Percentiles rank a stretch among this genome's conserved stretches.
Conservation (phyloP, 1,140 invertebrate species). For the Monomorium pharaonis region DNA sequence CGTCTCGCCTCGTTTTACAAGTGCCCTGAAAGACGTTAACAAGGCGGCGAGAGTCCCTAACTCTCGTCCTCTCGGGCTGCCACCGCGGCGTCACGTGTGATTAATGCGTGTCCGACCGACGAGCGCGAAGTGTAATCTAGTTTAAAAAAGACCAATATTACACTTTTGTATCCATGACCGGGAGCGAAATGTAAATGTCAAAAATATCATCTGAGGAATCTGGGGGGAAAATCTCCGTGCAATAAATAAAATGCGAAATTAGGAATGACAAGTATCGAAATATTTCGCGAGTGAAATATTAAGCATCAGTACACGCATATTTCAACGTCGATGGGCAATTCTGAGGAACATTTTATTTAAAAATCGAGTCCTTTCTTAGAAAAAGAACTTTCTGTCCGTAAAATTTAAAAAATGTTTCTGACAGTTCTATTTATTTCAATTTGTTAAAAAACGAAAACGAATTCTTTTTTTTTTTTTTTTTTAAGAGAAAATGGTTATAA, state of each 20-base stretch:
- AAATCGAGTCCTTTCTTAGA: neutral
- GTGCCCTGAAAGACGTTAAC: constrained; percentile 56
- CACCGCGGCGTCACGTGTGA: constrained; percentile 14
- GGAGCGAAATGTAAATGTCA: neutral
- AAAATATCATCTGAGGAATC: neutral
- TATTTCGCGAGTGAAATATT: neutral
- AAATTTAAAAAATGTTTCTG: neutral
- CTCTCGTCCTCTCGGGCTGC: neutral
- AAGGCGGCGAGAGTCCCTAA: constrained; percentile 25
- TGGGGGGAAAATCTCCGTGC: neutral
- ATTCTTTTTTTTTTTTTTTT: too few relatives aligned
- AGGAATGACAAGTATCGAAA: neutral
- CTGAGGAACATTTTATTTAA: neutral
- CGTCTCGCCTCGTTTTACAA: constrained; percentile 48
- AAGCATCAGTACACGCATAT: neutral
- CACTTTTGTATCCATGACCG: neutral
- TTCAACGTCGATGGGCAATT: neutral
- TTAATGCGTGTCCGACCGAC: neutral
- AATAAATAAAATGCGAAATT: neutral
- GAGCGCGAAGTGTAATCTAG: neutral
- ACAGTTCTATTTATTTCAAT: constrained; percentile 14
- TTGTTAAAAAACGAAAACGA: neutral
- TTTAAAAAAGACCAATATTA: neutral
- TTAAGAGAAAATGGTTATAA: neutral
- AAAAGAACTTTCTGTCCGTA: neutral